These are phyloP conservation scores for Puntigrus tetrazona DNA, from an alignment of 2,113 vertebrate species.

Conservation along the genomic window DNA sequence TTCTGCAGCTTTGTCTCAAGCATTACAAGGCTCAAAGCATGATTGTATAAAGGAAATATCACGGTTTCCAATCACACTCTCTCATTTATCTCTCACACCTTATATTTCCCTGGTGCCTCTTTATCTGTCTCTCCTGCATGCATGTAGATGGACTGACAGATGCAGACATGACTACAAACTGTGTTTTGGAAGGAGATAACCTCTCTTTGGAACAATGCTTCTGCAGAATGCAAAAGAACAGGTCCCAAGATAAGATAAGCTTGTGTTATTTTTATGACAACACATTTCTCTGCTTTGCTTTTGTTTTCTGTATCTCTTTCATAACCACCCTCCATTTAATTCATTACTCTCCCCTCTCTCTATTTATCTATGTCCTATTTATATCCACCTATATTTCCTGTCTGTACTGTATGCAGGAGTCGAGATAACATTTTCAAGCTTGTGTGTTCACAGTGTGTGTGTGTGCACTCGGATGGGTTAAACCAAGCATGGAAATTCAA, in stretches of 20 bases:
- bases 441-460: no score
- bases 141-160: conserved; percentile 10
- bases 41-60: conserved; percentile 27
- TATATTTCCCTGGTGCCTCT: conserved; percentile 14
- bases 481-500: no score
- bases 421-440: not conserved
- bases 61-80: not conserved
- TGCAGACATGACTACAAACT: not conserved
- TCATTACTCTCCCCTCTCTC: not conserved
- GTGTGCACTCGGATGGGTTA: no score
- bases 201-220: not conserved
- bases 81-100: conserved; percentile 13
- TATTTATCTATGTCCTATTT: not conserved
- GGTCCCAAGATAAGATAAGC: not conserved
- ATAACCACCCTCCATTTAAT: not conserved
- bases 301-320: not conserved
- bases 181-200: not conserved
- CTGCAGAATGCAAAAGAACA: not conserved
- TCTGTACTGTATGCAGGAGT: not conserved
- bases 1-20: conserved; percentile 5
- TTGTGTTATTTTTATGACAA: not conserved
- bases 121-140: conserved; percentile 7
- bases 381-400: not conserved
- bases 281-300: not conserved
- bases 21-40: conserved; percentile 10